Evolutionary conservation across 2,113 vertebrate species (phyloP).

Genomic region (Microcebus jonahi): DNA sequence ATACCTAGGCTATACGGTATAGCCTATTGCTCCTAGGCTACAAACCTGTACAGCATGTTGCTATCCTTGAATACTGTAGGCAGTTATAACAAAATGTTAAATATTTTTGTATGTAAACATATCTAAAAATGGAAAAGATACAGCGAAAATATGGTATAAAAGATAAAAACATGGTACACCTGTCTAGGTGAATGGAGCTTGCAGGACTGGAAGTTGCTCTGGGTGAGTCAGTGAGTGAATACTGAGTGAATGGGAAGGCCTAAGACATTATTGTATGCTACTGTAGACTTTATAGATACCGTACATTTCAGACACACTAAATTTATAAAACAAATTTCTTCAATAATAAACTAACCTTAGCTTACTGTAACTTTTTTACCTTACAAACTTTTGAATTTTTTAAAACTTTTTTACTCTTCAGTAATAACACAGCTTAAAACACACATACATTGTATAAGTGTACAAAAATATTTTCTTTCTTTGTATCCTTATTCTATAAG

Average conservation of each 20-base stretch:
- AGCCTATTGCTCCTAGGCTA: not conserved
- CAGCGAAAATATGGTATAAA: not conserved
- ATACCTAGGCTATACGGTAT: not conserved
- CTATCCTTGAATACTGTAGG: not conserved
- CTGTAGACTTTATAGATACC: not conserved
- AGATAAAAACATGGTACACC: not conserved
- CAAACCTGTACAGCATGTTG: not conserved
- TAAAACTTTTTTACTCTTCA: not conserved
- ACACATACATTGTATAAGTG: not conserved
- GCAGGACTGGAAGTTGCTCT: not conserved
- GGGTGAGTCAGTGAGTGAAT: not conserved
- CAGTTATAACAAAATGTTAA: not conserved
- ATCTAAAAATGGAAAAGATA: not conserved
- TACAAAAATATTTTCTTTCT: not conserved
- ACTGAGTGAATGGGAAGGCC: not conserved
- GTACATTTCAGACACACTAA: not conserved
- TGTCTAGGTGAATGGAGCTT: not conserved
- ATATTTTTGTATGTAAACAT: not conserved
- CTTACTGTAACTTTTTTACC: not conserved
- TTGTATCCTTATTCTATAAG: not conserved
- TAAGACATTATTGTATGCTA: not conserved
- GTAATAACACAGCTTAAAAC: not conserved
- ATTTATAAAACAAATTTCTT: not conserved
- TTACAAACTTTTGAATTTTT: not conserved
- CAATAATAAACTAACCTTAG: not conserved